Evolutionary conservation across 2,797 vertebrate genomes (phyloP).

Genomic region (Dendrocincla fuliginosa): DNA sequence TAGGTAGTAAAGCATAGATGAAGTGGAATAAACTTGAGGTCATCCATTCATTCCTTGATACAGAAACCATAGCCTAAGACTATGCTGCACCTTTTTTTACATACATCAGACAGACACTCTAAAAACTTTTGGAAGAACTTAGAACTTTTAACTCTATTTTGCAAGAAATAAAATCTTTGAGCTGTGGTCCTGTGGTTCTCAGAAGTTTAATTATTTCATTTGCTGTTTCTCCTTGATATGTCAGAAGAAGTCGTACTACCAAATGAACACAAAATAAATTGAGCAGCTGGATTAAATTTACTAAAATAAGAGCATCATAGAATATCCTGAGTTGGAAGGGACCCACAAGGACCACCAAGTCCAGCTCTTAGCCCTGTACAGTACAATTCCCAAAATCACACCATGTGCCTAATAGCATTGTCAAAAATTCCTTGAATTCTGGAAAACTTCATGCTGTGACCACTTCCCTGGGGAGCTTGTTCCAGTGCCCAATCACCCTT

Average conservation of each 20-base stretch:
- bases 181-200: not conserved
- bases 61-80: not conserved
- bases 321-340: not conserved
- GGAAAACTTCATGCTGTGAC: not conserved
- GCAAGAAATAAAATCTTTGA: not conserved
- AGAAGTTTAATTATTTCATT: not conserved
- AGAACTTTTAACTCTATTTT: not conserved
- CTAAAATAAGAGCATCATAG: not conserved
- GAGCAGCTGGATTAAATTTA: not conserved
- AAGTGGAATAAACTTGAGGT: not conserved
- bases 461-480: no score
- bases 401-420: not conserved
- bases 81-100: rapidly evolving
- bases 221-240: not conserved
- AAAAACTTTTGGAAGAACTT: not conserved
- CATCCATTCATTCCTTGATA: not conserved
- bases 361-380: not conserved
- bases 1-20: not conserved
- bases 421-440: not conserved
- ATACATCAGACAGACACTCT: not conserved
- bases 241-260: not conserved
- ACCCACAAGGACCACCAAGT: not conserved
- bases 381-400: not conserved
- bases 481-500: not conserved
- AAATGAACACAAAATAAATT: not conserved